These are phyloP conservation scores for Coremacera marginata DNA, from an alignment of 2,888 invertebrate species.

Conservation along the genomic window DNA sequence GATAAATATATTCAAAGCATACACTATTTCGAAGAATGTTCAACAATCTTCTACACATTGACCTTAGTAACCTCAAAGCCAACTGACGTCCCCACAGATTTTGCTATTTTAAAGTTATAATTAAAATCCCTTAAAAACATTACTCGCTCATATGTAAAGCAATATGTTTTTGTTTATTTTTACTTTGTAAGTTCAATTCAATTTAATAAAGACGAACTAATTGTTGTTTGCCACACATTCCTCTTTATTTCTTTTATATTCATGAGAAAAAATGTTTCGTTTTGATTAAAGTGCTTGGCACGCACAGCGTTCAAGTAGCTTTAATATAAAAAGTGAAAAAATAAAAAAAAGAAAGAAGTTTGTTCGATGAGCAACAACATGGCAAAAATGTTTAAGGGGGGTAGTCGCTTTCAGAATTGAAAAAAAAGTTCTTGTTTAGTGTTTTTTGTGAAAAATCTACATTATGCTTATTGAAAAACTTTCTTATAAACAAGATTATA, in stretches of 20 bases:
- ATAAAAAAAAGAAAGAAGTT: not conserved
- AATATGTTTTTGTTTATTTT: not conserved
- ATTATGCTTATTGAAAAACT: too few relatives aligned
- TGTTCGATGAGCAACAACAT: not conserved
- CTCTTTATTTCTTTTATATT: conserved; percentile 22
- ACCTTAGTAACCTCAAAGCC: too few relatives aligned
- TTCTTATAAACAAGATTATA: too few relatives aligned
- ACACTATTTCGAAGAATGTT: not conserved
- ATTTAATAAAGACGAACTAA: conserved; percentile 20
- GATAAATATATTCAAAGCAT: not conserved
- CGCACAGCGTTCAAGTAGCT: conserved; percentile 11
- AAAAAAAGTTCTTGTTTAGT: too few relatives aligned
- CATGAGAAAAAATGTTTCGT: conserved; percentile 12
- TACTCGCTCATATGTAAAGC: not conserved
- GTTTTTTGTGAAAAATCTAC: too few relatives aligned
- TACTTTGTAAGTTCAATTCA: conserved; percentile 1
- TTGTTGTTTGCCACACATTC: conserved; percentile 25
- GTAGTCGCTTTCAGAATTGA: too few relatives aligned
- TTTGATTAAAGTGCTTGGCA: conserved; percentile 40
- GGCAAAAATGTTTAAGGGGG: conserved; percentile 14
- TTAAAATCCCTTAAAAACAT: not conserved
- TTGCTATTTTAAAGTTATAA: too few relatives aligned
- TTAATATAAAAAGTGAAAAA: conserved; percentile 24
- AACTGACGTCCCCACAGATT: too few relatives aligned
- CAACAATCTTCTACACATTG: too few relatives aligned